Percentiles rank a stretch among this genome's conserved stretches.
Conservation (phyloP, 2,797 vertebrate species). For the Ciconia nigra region DNA sequence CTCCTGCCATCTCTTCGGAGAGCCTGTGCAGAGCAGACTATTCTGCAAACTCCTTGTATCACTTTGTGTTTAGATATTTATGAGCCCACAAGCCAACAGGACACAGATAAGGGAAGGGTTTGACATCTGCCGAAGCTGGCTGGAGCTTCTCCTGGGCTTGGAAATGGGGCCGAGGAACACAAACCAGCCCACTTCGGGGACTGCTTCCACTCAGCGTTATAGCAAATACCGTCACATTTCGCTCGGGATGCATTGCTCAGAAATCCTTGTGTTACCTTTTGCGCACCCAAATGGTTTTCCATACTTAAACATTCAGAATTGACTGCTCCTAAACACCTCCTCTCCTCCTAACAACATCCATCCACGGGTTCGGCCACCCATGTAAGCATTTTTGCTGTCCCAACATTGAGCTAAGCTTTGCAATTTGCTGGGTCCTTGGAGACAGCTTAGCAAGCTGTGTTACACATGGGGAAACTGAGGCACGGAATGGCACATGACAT, state of each 20-base stretch:
- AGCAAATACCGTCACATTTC: background rate
- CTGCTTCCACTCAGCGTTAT: background rate
- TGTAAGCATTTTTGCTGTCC: background rate
- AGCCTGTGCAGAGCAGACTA: background rate
- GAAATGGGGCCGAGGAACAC: background rate
- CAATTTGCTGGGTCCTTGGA: background rate
- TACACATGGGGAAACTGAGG: background rate
- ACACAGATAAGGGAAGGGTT: background rate
- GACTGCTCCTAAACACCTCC: background rate
- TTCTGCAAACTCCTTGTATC: background rate
- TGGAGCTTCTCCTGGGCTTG: background rate
- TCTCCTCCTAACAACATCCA: background rate
- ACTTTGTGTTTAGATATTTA: background rate
- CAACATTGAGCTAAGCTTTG: background rate
- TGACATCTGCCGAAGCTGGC: background rate
- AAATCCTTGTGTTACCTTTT: background rate
- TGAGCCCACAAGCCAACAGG: background rate
- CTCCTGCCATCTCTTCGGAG: background rate
- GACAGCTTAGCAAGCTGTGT: background rate
- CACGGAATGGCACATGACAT: fast-evolving
- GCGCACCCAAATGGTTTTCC: background rate
- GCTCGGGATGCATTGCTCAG: background rate
- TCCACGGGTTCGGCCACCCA: fast-evolving
- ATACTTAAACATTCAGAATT: fast-evolving
- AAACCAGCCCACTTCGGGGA: background rate